Base-by-base conservation (phyloP, 2,113 vertebrate genomes). In the Illadopsis cleaveri region DNA sequence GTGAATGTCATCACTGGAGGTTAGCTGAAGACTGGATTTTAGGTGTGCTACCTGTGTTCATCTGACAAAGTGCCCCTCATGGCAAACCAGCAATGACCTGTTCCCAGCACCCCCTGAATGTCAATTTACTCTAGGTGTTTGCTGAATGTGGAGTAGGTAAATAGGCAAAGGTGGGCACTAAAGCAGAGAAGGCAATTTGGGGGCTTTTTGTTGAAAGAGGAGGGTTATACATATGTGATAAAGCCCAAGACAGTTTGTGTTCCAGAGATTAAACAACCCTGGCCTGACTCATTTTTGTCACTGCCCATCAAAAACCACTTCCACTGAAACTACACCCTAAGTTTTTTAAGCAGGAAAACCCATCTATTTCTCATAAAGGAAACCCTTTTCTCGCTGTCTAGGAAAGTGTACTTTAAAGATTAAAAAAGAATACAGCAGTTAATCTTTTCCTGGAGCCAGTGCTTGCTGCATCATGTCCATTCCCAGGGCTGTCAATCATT, bases 401-500 rank as follows among this genome's bases (percentile, higher is more conserved):
- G 76, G 76, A 66, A 92, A 96, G 58, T 5, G 8, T 27, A 51
- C 76, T 86, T 81, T 40, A 64, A 86, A 31, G 69, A 9, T 47
- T 30, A 19, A 35, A 71, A 94, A 87, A 48, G 68, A 19, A 24
- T 27, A n/a, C 4, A 68, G 83, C 22, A 45, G 84, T 51, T 76
- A 50, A n/a, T 53, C 37, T 80, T 58, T 56, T 80, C 91, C 72
- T 17, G 27, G 56, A 84, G 76, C 70, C 65, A 75, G 83, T 4
- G 3, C 85, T 76, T 85, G n/a, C 77, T 91, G n/a, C 62, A 85
- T 82, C 87, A 22, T 19, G 78, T 71, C 91, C 60, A 48, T 89
- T 90, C 78, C 82, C 40, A 33, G 76, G 5, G 91, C 90, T 97
- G 95, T 98, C 97, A 98, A 95, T 98, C 83, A 97, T 97, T 97